These are phyloP conservation scores for Cossypha heuglini DNA, from an alignment of 2,797 vertebrate genomes.

Conservation along the genomic window DNA sequence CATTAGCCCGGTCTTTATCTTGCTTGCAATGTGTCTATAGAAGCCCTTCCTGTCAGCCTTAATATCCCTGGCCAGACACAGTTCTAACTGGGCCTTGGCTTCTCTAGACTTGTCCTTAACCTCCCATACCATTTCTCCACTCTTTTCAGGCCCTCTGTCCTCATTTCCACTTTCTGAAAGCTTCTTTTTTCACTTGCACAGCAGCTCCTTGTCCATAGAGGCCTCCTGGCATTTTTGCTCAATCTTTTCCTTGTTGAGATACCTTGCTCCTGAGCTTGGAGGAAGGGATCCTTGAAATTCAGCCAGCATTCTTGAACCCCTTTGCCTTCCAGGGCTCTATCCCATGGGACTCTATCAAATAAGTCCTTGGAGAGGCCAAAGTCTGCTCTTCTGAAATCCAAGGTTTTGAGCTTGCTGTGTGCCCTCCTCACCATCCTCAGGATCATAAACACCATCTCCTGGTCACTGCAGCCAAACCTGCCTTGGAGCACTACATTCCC, in stretches of 20 bases:
- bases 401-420: rapidly evolving
- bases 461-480: not conserved
- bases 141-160: not conserved
- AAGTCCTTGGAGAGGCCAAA: not conserved
- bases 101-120: not conserved
- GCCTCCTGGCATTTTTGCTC: not conserved
- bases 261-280: not conserved
- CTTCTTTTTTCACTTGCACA: rapidly evolving
- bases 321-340: not conserved
- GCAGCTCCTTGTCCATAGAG: not conserved
- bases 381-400: not conserved
- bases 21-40: not conserved
- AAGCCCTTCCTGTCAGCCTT: not conserved
- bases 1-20: not conserved
- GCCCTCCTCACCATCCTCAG: rapidly evolving
- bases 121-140: not conserved
- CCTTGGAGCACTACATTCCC: not conserved
- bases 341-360: not conserved
- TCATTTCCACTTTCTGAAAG: not conserved
- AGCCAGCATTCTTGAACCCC: not conserved
- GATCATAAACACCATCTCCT: not conserved
- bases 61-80: not conserved
- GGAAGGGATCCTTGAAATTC: not conserved
- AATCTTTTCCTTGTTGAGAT: not conserved
- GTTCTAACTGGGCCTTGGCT: not conserved